These are phyloP conservation scores for Ornithoptera priamus DNA, from an alignment of 2,888 invertebrate species.

Conservation along the genomic window DNA sequence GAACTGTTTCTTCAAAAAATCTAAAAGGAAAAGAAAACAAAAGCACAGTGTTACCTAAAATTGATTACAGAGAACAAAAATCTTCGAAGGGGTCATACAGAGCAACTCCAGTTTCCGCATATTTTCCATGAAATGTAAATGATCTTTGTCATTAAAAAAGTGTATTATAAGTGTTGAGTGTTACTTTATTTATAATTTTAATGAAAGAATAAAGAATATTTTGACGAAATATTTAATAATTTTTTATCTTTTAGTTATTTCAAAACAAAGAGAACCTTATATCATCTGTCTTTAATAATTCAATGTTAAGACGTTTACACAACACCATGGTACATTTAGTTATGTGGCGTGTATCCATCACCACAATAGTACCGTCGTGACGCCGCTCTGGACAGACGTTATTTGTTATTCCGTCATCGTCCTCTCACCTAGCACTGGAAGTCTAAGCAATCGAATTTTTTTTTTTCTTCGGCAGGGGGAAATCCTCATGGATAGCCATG, in stretches of 20 bases:
- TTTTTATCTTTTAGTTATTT: neutral
- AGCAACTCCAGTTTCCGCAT: slow-evolving; percentile 71
- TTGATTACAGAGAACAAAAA: slow-evolving; percentile 71
- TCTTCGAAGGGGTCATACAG: slow-evolving; percentile 60
- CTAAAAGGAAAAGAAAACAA: slow-evolving; percentile 67
- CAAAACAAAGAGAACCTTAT: neutral
- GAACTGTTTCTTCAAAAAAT: slow-evolving; percentile 36
- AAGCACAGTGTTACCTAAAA: slow-evolving; percentile 60
- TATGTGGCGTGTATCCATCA: no score
- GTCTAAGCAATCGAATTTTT: no score
- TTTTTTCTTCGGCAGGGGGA: no score
- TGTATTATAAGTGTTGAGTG: neutral
- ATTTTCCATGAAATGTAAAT: slow-evolving; percentile 56
- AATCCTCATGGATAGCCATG: no score
- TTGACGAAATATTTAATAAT: neutral
- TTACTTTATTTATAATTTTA: neutral
- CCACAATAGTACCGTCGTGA: no score
- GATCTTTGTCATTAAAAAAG: neutral
- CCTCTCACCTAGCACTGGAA: no score
- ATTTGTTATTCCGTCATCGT: no score
- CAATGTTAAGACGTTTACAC: no score
- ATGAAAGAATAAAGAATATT: neutral
- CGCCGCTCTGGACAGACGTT: no score
- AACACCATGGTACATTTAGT: no score
- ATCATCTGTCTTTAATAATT: no score